These are phyloP conservation scores for Trachymyrmex septentrionalis DNA, from an alignment of 1,140 invertebrate genomes.

Conservation along the genomic window DNA sequence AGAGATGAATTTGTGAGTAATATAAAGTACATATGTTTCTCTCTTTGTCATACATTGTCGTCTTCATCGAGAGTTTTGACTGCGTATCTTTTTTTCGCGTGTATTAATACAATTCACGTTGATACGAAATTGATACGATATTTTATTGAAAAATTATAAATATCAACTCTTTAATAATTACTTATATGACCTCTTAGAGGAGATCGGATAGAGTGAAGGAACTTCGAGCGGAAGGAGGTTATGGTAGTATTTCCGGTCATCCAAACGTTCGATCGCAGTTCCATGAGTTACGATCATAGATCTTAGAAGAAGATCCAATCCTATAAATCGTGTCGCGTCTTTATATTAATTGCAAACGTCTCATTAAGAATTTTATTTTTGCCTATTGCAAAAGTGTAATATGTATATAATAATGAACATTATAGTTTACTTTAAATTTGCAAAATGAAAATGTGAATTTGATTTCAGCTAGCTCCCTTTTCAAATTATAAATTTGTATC, in stretches of 20 bases:
- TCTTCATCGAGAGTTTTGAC: not conserved
- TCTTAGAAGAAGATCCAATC: slow-evolving; percentile 70
- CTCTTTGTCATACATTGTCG: no score
- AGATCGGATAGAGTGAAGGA: slow-evolving; percentile 62
- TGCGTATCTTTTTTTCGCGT: not conserved
- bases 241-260: slow-evolving; percentile 80
- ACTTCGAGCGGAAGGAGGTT: slow-evolving; percentile 78
- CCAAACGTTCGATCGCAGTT: slow-evolving; percentile 72
- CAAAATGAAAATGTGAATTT: not conserved
- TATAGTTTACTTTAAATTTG: not conserved
- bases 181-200: slow-evolving; percentile 59
- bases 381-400: not conserved
- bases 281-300: slow-evolving; percentile 58
- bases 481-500: not conserved
- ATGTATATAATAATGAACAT: not conserved
- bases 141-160: slow-evolving; percentile 58
- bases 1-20: slow-evolving; percentile 87
- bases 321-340: slow-evolving; percentile 44
- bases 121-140: not conserved
- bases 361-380: slow-evolving; percentile 15
- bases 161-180: slow-evolving; percentile 73
- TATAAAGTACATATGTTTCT: not conserved
- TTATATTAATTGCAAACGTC: not conserved
- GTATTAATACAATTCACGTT: not conserved
- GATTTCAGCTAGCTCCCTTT: not conserved